Percentiles rank a stretch among this genome's conserved stretches.
These are phyloP conservation scores for Trochalopteron elliotii DNA, from an alignment of 2,113 vertebrate genomes.

Conservation along the genomic window DNA sequence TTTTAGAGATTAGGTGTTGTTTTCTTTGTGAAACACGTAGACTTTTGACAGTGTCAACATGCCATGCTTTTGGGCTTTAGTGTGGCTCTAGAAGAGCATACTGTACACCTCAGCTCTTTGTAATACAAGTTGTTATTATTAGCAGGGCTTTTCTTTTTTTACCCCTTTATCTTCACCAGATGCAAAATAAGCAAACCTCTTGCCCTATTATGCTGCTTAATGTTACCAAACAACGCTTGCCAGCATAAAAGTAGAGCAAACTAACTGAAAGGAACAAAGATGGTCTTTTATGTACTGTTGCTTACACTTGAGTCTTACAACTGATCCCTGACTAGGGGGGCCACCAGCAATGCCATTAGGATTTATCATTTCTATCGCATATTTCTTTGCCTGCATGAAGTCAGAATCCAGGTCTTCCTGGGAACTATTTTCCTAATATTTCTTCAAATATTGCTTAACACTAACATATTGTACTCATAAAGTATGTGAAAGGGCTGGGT, in stretches of 20 bases:
- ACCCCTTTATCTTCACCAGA: not conserved
- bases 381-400: not conserved
- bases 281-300: not conserved
- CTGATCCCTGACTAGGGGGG: not conserved
- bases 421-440: constrained; percentile 13
- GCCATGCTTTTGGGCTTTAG: not conserved
- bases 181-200: not conserved
- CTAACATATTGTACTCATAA: not conserved
- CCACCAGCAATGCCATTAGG: not conserved
- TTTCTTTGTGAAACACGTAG: not conserved
- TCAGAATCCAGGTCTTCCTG: constrained; percentile 12
- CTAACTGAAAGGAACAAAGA: not conserved
- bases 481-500: not conserved
- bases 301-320: not conserved
- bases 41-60: not conserved
- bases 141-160: not conserved
- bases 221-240: not conserved
- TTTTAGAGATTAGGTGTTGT: not conserved
- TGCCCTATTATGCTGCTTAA: not conserved
- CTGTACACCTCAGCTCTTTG: not conserved
- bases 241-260: not conserved
- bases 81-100: not conserved
- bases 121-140: not conserved
- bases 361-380: not conserved
- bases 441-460: constrained; percentile 50